Percentiles rank a stretch among this genome's conserved stretches.
phyloP scores from a whole-genome alignment of 1,140 invertebrate species.

The Laupala kohalensis region DNA sequence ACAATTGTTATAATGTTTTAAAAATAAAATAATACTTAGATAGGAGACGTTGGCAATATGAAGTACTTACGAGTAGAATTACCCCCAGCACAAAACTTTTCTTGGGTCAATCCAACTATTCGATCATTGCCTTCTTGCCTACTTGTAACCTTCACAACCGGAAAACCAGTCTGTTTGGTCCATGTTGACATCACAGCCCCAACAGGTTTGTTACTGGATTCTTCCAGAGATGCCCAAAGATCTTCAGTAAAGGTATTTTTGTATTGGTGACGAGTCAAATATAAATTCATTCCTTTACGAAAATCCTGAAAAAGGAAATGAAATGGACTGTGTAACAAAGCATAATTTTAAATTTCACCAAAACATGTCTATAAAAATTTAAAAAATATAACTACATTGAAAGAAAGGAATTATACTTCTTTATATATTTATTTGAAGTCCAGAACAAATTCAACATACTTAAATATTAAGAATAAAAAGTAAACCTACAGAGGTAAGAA shows the following conservation, averaged over 20 bases:
- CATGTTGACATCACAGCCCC: constrained; percentile 85
- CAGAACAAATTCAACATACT: too few relatives aligned
- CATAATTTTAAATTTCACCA: too few relatives aligned
- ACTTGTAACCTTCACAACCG: constrained; percentile 39
- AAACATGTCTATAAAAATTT: too few relatives aligned
- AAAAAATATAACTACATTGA: too few relatives aligned
- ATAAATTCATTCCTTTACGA: constrained; percentile 86
- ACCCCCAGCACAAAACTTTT: constrained; percentile 78
- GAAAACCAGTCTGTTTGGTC: constrained; percentile 89
- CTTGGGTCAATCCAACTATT: constrained; percentile 59
- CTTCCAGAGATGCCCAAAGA: constrained; percentile 80
- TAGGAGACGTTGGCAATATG: background rate
- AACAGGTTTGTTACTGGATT: constrained; percentile 84
- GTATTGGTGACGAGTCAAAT: constrained; percentile 79
- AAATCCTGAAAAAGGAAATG: constrained; percentile 65
- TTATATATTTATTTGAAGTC: too few relatives aligned
- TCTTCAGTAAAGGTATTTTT: constrained; percentile 88
- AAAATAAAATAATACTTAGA: background rate
- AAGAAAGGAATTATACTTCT: too few relatives aligned
- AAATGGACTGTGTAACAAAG: too few relatives aligned
- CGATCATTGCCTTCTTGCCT: constrained; percentile 41
- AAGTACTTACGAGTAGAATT: constrained; percentile 26
- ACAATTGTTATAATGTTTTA: background rate
- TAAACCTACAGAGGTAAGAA: too few relatives aligned
- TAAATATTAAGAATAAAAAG: too few relatives aligned